phyloP scores from a whole-genome alignment of 2,888 invertebrate species.

The Pollenia griseotomentosa region DNA sequence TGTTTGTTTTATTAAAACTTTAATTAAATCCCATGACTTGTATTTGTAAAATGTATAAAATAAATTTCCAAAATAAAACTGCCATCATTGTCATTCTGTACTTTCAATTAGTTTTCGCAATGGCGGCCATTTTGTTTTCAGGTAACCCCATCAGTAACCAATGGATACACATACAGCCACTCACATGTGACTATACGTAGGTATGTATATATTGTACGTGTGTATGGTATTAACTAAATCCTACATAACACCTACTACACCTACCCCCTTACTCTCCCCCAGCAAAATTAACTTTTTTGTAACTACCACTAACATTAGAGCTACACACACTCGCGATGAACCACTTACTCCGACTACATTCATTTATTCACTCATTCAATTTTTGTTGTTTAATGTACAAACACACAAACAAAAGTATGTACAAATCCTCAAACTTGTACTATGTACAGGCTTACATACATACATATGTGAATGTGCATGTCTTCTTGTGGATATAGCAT shows the following conservation, averaged over 20 bases:
- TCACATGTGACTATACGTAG: conserved; percentile 43
- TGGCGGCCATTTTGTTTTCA: conserved; percentile 79
- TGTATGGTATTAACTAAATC: conserved; percentile 63
- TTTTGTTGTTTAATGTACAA: conserved; percentile 52
- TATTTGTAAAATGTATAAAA: conserved; percentile 58
- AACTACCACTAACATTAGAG: conserved; percentile 55
- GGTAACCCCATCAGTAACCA: conserved; percentile 73
- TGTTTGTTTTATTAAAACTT: conserved; percentile 67
- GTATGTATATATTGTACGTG: conserved; percentile 39
- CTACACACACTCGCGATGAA: conserved; percentile 36
- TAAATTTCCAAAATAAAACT: conserved; percentile 68
- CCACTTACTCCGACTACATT: conserved; percentile 54
- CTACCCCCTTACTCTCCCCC: conserved; percentile 48
- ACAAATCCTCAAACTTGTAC: background rate
- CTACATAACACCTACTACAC: conserved; percentile 60
- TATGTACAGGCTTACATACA: conserved; percentile 16
- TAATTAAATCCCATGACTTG: conserved; percentile 70
- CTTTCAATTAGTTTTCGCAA: conserved; percentile 78
- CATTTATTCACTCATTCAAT: conserved; percentile 28
- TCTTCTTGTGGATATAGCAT: conserved; percentile 11
- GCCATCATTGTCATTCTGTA: conserved; percentile 70
- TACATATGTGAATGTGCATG: conserved; percentile 29
- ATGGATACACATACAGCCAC: conserved; percentile 64
- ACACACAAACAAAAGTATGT: conserved; percentile 38
- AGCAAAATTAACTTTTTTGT: conserved; percentile 25